phyloP scores from a whole-genome alignment of 2,888 invertebrate species.

The Thera britannica region DNA sequence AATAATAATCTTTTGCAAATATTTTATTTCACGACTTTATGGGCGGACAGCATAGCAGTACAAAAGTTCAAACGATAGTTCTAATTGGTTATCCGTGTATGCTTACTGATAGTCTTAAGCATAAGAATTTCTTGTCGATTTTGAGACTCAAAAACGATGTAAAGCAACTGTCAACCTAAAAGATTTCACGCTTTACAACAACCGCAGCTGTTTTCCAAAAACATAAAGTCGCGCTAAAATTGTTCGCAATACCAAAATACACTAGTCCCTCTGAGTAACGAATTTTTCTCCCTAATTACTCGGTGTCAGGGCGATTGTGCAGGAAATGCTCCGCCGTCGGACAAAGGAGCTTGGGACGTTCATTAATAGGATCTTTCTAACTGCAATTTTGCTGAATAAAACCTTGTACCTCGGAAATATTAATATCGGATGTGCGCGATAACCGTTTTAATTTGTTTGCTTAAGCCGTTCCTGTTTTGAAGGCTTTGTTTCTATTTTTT shows the following conservation, averaged over 20 bases:
- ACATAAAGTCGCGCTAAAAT: constrained; percentile 17
- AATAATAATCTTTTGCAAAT: too few relatives aligned
- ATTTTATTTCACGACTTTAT: too few relatives aligned
- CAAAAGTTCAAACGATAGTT: too few relatives aligned
- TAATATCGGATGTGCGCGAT: constrained; percentile 74
- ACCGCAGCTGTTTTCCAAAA: constrained; percentile 3
- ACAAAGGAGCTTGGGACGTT: constrained; percentile 80
- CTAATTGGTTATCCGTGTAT: too few relatives aligned
- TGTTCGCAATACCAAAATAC: constrained; percentile 65
- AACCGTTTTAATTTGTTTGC: constrained; percentile 76
- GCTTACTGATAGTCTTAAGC: too few relatives aligned
- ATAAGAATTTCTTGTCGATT: not conserved
- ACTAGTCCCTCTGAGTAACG: constrained; percentile 70
- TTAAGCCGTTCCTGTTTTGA: constrained; percentile 33
- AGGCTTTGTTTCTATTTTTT: not conserved
- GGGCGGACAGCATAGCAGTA: too few relatives aligned
- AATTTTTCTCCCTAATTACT: constrained; percentile 84
- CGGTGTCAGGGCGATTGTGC: constrained; percentile 82
- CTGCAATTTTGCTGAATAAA: constrained; percentile 82
- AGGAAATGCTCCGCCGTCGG: constrained; percentile 75
- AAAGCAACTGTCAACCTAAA: constrained; percentile 2
- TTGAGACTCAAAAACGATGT: not conserved
- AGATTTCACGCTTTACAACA: constrained; percentile 7
- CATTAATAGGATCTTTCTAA: constrained; percentile 84
- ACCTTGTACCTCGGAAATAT: constrained; percentile 74